phyloP scores from a whole-genome alignment of 2,888 invertebrate genomes.

The Aphelenchoides bicaudatus region DNA sequence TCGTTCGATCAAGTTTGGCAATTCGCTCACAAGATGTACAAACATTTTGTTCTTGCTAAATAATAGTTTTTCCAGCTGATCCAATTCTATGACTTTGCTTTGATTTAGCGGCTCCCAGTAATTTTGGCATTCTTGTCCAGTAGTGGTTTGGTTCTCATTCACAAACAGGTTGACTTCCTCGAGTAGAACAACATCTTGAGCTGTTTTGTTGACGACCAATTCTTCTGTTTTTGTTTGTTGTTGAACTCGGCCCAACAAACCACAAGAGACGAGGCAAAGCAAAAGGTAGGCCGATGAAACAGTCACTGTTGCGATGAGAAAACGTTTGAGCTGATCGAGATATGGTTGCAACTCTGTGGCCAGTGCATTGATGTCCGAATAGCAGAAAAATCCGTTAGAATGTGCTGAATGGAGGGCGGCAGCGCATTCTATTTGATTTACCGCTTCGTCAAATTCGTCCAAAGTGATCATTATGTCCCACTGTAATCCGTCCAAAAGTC shows the following conservation, averaged over 20 bases:
- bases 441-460: conserved; percentile 40
- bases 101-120: too few relatives aligned
- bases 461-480: conserved; percentile 46
- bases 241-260: conserved; percentile 1
- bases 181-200: too few relatives aligned
- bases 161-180: too few relatives aligned
- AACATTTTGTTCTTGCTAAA: too few relatives aligned
- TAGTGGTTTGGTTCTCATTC: too few relatives aligned
- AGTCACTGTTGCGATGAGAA: not conserved
- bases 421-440: conserved; percentile 43
- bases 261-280: conserved; percentile 7
- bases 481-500: conserved; percentile 79
- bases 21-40: too few relatives aligned
- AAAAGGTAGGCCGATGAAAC: conserved; percentile 4
- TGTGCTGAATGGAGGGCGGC: conserved; percentile 40
- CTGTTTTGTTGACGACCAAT: not conserved
- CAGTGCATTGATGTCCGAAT: conserved; percentile 40
- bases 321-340: conserved; percentile 17
- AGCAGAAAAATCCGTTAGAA: conserved; percentile 41
- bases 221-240: not conserved
- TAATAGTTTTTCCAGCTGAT: too few relatives aligned
- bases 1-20: too few relatives aligned
- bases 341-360: conserved; percentile 12
- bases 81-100: too few relatives aligned
- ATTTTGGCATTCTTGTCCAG: too few relatives aligned